Evolutionary conservation across 2,888 invertebrate genomes (phyloP).

Genomic region (Hydriomena furcata): DNA sequence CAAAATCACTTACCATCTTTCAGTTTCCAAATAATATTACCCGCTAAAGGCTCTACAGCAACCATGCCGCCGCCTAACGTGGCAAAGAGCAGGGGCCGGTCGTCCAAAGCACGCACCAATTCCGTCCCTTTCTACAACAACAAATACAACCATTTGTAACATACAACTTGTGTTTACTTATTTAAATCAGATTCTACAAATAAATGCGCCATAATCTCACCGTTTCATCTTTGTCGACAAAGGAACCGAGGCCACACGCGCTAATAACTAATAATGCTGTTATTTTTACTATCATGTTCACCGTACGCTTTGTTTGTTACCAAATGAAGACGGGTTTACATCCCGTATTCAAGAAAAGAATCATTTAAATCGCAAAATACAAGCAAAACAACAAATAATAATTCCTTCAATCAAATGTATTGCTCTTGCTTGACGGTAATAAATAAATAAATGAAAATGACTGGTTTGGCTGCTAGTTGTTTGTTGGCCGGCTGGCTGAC

Average conservation of each 20-base stretch:
- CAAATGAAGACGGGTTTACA: conserved; percentile 24
- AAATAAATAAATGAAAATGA: too few relatives aligned
- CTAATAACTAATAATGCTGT: conserved; percentile 60
- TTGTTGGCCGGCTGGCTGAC: neutral
- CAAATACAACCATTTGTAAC: conserved; percentile 22
- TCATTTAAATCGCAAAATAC: neutral
- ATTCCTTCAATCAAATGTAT: neutral
- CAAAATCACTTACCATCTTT: conserved; percentile 88
- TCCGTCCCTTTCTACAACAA: conserved; percentile 84
- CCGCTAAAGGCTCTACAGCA: conserved; percentile 94
- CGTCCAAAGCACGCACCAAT: conserved; percentile 86
- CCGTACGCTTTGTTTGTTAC: conserved; percentile 23
- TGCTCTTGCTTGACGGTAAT: neutral
- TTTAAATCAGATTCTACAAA: conserved; percentile 22
- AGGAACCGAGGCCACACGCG: conserved; percentile 56
- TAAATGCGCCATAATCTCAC: conserved; percentile 55
- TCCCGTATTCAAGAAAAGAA: conserved; percentile 23
- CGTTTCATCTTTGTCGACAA: conserved; percentile 65
- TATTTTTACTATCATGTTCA: conserved; percentile 60
- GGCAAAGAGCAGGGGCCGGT: conserved; percentile 92
- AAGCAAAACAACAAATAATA: conserved; percentile 1
- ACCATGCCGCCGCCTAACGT: conserved; percentile 96
- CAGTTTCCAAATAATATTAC: conserved; percentile 94
- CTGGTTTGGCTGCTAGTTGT: too few relatives aligned
- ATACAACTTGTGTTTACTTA: neutral